phyloP scores from a whole-genome alignment of 2,113 vertebrate genomes.

The Colaptes auratus region DNA sequence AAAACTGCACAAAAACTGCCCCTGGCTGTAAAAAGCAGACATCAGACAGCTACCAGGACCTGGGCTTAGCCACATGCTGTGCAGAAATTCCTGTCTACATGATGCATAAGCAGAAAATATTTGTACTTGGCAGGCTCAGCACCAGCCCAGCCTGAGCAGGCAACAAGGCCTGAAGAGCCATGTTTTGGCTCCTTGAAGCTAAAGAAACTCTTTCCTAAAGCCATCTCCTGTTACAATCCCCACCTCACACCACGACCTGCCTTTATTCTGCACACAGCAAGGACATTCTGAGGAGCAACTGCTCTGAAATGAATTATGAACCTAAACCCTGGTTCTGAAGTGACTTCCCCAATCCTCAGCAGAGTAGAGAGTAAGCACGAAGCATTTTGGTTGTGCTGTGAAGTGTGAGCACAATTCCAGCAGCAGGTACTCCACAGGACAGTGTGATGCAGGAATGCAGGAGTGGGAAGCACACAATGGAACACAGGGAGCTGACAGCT shows the following conservation, averaged over 20 bases:
- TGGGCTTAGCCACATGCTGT: not conserved
- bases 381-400: not conserved
- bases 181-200: rapidly evolving
- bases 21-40: not conserved
- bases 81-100: not conserved
- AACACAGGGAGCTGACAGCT: not conserved
- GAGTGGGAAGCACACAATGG: not conserved
- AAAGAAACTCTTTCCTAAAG: not conserved
- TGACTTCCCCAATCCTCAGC: not conserved
- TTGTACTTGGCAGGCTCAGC: slow-evolving; percentile 18
- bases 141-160: not conserved
- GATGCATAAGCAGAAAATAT: slow-evolving; percentile 17
- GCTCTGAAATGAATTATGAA: rapidly evolving
- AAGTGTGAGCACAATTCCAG: not conserved
- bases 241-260: not conserved
- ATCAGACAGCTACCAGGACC: not conserved
- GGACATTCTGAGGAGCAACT: rapidly evolving
- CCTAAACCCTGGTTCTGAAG: not conserved
- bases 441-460: not conserved
- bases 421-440: not conserved
- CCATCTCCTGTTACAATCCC: rapidly evolving
- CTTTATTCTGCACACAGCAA: not conserved
- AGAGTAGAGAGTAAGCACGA: rapidly evolving
- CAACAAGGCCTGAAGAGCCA: not conserved
- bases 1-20: not conserved